Evolutionary conservation across 2,888 invertebrate species (phyloP), one percentile per base, ranked within the genome.

Genomic region (Drosophila testacea): DNA sequence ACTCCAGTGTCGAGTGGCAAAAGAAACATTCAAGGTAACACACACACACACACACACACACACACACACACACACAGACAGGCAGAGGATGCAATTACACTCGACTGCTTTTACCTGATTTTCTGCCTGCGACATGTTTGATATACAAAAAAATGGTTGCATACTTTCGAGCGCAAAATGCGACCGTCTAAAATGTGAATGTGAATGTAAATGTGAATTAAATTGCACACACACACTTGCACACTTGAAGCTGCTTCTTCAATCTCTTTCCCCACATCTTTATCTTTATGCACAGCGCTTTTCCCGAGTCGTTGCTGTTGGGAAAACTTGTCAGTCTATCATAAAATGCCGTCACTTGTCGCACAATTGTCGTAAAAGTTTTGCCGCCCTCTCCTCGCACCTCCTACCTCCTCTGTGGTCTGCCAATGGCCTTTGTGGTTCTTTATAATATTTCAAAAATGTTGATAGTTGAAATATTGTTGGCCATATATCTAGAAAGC

Each of bases 121-220:
- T 39, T 50, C 64, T 41, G 81, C 62, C 77, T 81, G 83, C n/a
- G 65, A 68, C 56, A 51, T 50, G 59, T 64, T 73, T 77, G 82
- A 84, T 82, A 84, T 16, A 16, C n/a, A 81, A 64, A 70, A 76
- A 83, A 75, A 77, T 62, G 74, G 81, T 83, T 86, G 83, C 83
- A 84, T 83, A 84, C 87, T 84, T 86, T 60, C 34, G 57, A 71
- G 81, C 72, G 79, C 65, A 63, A 54, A 52, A 72, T 66, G 55
- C 27, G 13, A 34, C 42, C 36, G 16, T 32, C 41, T 39, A 10
- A 71, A 75, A 75, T 63, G 64, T 42, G 51, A 68, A 48, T 72
- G 70, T 56, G 48, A 68, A 50, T 76, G 72, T 66, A 78, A 78
- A 83, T 83, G 81, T 62, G n/a, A 38, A 38, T 32, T 32, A 9